Percentiles rank a stretch among this genome's conserved stretches.
Conservation (phyloP, 1,140 invertebrate genomes). For the Zaprionus lachaisei region DNA sequence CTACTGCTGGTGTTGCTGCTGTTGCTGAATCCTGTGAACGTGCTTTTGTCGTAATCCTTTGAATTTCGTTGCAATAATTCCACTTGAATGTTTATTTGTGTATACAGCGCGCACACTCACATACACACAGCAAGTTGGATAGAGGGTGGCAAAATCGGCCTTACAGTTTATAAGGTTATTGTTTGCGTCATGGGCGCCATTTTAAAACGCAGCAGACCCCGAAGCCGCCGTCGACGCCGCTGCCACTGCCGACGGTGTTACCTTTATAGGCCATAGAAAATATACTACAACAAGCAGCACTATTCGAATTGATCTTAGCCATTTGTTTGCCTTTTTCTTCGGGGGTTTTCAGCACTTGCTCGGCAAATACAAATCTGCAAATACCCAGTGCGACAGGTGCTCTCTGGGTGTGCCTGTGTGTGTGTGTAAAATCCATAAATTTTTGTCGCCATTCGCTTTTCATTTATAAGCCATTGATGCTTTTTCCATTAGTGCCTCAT, state of each 20-base stretch:
- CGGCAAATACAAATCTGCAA: constrained; percentile 42
- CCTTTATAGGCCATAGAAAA: constrained; percentile 49
- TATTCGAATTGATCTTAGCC: constrained; percentile 61
- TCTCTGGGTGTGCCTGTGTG: background rate
- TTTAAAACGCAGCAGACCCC: constrained; percentile 65
- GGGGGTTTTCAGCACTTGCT: constrained; percentile 21
- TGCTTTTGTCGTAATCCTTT: constrained; percentile 84
- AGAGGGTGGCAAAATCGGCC: constrained; percentile 37
- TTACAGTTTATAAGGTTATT: constrained; percentile 80
- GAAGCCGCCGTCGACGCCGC: background rate
- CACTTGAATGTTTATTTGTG: constrained; percentile 84
- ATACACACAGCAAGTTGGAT: constrained; percentile 11
- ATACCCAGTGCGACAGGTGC: constrained; percentile 49
- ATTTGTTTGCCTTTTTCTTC: constrained; percentile 36
- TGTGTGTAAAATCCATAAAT: constrained; percentile 72
- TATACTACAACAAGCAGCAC: background rate
- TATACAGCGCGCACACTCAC: constrained; percentile 68
- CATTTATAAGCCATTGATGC: constrained; percentile 80
- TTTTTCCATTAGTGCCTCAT: constrained; percentile 76
- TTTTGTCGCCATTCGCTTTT: constrained; percentile 62
- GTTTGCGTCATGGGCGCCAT: constrained; percentile 76
- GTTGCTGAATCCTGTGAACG: constrained; percentile 78
- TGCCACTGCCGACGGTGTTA: constrained; percentile 13
- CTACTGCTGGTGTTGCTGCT: constrained; percentile 26
- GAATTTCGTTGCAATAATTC: constrained; percentile 84